Evolutionary conservation across 2,113 vertebrate genomes (phyloP), one percentile per base, ranked within the genome.

Genomic region (Chaetodon auriga): DNA sequence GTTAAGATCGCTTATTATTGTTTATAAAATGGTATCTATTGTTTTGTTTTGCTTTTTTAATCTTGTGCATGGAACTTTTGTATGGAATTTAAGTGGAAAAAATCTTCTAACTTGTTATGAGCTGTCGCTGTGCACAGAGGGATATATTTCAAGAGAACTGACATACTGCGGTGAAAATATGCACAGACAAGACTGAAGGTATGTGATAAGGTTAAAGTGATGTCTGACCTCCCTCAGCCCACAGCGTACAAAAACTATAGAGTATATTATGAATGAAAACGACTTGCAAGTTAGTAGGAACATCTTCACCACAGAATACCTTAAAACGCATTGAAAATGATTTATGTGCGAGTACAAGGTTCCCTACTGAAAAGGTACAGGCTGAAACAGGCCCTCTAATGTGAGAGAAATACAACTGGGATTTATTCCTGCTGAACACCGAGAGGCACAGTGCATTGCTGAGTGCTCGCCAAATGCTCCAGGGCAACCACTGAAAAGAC

Each of bases 401-500:
- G 78, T 74, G 77, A 87, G 57, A 72, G 54, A 73, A 79, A 81
- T 70, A 90, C 5, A 68, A 35, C n/a, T 74, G 55, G 76, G 76
- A 74, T 65, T 30, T 13, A 60, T 82, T 68, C 58, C 82, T 87
- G 65, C 23, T 54, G 64, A 69, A 72, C 64, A 71, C 41, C 66
- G 30, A 57, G 75, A 84, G 76, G 15, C 82, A 84, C 76, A 54
- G 49, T 14, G 60, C 88, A 85, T 93, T 80, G 82, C 87, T 92
- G 86, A 83, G 71, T 2, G 55, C 16, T 7, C 35, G 87, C 80
- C 82, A 88, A 88, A 75, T 19, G 83, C 89, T 78, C 85, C 82
- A 13, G 76, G 90, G 90, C 68, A 93, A 93, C 91, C 54, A 36
- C 63, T 71, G 43, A 83, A 78, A 21, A 66, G 51, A 78, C 48